Evolutionary conservation across 2,113 vertebrate genomes (phyloP), one percentile per base, ranked within the genome.

Genomic region (Nestor notabilis): DNA sequence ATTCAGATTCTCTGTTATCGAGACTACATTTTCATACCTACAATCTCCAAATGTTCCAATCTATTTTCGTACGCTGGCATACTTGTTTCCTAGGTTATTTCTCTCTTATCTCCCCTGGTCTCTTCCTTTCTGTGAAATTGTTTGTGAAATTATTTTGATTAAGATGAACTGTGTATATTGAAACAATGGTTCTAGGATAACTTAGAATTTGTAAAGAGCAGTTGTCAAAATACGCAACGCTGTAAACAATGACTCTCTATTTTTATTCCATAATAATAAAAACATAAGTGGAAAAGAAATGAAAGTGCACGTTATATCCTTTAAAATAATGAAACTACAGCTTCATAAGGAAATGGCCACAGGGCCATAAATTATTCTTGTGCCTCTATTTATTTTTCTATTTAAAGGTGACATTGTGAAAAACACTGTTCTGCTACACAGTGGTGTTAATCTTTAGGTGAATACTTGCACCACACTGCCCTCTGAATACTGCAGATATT

Each of bases 1-100:
- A 83, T 60, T 95, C 69, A 35, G 3, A 11, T 78, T 91, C 90
- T 86, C 80, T 2, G 3, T 52, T 53, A 13, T 5, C 25, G 52
- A 87, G 79, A 56, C 82, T 92, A 10, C 68, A 50, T 94, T 95
- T 96, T 84, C 93, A 93, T 97, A 94, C 95, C 95, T 96, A 31
- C 64, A 47, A 64, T 86, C 83, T 95, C 83, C 88, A 89, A 94
- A 94, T 82, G 96, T 96, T 96, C 92, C 71, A 5, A 19, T 90
- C 96, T 97, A 95, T 97, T 97, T 96, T 94, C 93, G 88, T 94
- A 93, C 20, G 0, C 80, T 84, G 80, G 93, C 92, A 93, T 71
- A 44, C 92, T 95, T 95, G 97, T 96, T 96, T 94, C 97, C 97
- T 96, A 92, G 95, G 95, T 96, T 97, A 96, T 97, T 86, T 78